Evolutionary conservation across 2,888 invertebrate genomes (phyloP), one percentile per base, ranked within the genome.

Genomic region (Druceiella hillmani): DNA sequence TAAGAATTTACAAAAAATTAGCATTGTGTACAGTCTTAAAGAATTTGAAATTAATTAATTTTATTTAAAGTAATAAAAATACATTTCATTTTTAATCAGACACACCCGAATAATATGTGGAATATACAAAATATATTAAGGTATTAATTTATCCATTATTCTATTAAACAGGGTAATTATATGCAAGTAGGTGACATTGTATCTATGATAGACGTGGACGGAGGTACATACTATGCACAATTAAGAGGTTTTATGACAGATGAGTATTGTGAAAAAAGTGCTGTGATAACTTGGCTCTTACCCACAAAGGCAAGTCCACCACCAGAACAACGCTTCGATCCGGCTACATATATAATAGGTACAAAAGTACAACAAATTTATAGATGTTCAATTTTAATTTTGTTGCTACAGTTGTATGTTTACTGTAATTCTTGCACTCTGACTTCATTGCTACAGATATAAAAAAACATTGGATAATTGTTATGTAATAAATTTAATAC

Each of bases 181-280:
- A 82, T 85, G 64, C 91, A 92, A 76, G 74, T 87, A 9, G 94
- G 94, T 0, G 94, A 95, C 57, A 85, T 95, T 49, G 91, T 94
- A 0, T 89, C 90, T 0, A 71, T 93, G 61, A 71, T 80, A 38
- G 91, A 91, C 55, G 64, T 76, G 22, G 81, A 83, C 3, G 82
- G 85, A 34, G 81, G 80, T 44, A 76, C 81, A 15, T 95, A 83
- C 64, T 95, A 91, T 55, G 93, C 91, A 4, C 93, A 94, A 67
- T 81, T 94, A 37, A 75, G 88, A 36, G 93, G 92, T 1, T 78
- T 95, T 36, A 69, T 94, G 41, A 87, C 89, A 0, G 94, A 95
- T 59, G 89, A 91, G 58, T 94, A 89, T 60, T 89, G 91, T 52
- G 88, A 92, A 58, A 93, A 93, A 64, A 92, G 91, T 59, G 93